A percentile compares a stretch with the other conserved stretches of the same genome.
Evolutionary conservation across 1,140 invertebrate species (phyloP).

Genomic region (Oreohelix idahoensis): DNA sequence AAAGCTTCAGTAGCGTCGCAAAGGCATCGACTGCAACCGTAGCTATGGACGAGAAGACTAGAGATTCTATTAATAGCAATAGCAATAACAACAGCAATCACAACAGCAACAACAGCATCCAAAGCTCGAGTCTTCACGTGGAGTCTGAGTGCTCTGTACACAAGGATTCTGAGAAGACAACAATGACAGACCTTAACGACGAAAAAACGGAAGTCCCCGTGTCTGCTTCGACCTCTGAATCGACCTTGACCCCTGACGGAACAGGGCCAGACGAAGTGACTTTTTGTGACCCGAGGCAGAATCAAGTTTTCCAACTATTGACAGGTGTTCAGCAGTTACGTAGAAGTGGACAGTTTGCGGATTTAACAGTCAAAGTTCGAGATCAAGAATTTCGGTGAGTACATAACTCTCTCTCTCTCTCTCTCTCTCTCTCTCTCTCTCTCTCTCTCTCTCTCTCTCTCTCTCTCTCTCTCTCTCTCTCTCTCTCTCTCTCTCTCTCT

Average conservation of each 20-base stretch:
- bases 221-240: conserved; percentile 18
- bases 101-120: not conserved
- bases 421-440: no score
- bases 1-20: not conserved
- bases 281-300: conserved; percentile 29
- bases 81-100: conserved; percentile 15
- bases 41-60: not conserved
- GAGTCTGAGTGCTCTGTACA: not conserved
- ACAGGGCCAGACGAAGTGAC: not conserved
- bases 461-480: no score
- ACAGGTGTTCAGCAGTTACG: conserved; percentile 35
- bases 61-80: not conserved
- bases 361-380: conserved; percentile 22
- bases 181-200: not conserved
- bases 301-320: conserved; percentile 30
- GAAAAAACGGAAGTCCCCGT: not conserved
- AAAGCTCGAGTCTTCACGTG: not conserved
- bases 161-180: not conserved
- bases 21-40: not conserved
- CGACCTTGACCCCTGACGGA: conserved; percentile 21
- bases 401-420: no score
- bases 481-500: no score
- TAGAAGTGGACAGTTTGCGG: conserved; percentile 16
- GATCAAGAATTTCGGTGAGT: conserved; percentile 29
- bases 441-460: no score